phyloP scores from a whole-genome alignment of 2,113 vertebrate species.

The Dendropsophus ebraccatus region DNA sequence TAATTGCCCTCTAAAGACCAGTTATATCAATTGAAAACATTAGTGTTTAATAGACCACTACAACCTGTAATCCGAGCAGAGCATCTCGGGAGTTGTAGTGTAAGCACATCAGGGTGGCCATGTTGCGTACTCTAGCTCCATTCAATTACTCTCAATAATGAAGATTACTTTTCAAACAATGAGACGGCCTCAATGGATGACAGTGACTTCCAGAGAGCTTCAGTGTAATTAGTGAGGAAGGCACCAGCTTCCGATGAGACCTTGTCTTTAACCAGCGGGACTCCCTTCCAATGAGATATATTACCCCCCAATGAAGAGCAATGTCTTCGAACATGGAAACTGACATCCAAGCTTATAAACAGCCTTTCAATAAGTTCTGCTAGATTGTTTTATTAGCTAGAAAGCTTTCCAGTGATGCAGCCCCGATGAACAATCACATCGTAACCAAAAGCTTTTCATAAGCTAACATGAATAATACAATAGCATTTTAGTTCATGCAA shows the following conservation, averaged over 20 bases:
- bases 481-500: background rate
- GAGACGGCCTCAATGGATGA: background rate
- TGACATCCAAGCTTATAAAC: background rate
- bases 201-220: conserved; percentile 10
- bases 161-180: conserved; percentile 34
- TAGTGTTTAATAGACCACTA: background rate
- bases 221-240: conserved; percentile 1
- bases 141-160: conserved; percentile 26
- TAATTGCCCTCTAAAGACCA: background rate
- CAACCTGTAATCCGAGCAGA: background rate
- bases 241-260: background rate
- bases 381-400: background rate
- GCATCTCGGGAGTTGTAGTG: conserved; percentile 1
- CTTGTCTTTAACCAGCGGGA: background rate
- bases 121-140: background rate
- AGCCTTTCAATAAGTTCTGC: background rate
- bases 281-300: background rate
- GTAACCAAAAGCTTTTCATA: background rate
- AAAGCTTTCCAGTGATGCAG: background rate
- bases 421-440: background rate
- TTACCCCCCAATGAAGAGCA: background rate
- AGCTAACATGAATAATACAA: background rate
- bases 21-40: background rate
- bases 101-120: background rate
- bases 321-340: background rate